A percentile compares a stretch with the other conserved stretches of the same genome.
Conservation (phyloP, 2,113 vertebrate species). For the Calyptomena viridis region DNA sequence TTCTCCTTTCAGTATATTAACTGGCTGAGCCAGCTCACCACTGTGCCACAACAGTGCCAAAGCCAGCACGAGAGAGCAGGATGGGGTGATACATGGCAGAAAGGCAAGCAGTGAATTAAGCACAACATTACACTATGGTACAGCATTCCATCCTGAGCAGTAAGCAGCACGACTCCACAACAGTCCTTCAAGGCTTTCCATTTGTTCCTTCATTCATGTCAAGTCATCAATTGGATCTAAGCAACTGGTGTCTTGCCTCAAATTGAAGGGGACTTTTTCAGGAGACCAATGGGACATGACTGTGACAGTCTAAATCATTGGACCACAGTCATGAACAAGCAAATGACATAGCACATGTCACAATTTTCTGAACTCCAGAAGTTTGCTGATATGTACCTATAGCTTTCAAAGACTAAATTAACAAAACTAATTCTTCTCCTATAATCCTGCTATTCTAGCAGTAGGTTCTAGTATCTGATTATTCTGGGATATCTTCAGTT, state of each 20-base stretch:
- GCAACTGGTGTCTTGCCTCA: background rate
- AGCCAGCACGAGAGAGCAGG: fast-evolving
- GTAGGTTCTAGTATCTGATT: background rate
- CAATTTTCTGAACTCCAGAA: background rate
- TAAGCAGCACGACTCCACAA: fast-evolving
- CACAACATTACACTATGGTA: background rate
- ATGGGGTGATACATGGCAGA: fast-evolving
- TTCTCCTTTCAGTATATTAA: background rate
- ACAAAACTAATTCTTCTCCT: background rate
- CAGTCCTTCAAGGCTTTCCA: background rate
- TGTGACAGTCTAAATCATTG: background rate
- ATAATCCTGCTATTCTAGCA: background rate
- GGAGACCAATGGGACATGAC: background rate
- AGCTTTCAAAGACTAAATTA: background rate
- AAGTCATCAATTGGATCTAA: background rate
- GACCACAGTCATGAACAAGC: background rate
- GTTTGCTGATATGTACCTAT: background rate
- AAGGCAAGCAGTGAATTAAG: background rate
- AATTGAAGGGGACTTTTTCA: background rate
- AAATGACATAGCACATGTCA: background rate
- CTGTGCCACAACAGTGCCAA: background rate
- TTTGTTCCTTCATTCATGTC: background rate
- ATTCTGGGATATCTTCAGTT: background rate
- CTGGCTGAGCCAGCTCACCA: background rate
- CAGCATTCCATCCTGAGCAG: background rate